A percentile compares a stretch with the other conserved stretches of the same genome.
These are phyloP conservation scores for Lepus oiostolus DNA, from an alignment of 2,797 vertebrate species.

Conservation along the genomic window DNA sequence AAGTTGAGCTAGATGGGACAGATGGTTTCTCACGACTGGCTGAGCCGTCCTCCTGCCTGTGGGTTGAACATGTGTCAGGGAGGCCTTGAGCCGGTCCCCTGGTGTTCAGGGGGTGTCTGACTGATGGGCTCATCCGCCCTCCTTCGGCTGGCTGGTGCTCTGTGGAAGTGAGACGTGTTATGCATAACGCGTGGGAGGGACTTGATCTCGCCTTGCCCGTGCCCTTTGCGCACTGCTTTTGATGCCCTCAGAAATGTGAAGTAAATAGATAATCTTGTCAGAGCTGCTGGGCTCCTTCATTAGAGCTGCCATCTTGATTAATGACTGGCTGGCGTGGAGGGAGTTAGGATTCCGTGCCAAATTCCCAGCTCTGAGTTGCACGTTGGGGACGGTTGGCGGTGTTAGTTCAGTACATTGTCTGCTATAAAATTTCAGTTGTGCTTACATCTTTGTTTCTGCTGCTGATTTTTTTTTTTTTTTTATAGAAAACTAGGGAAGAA, in stretches of 20 bases:
- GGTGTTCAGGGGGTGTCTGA: too few relatives aligned
- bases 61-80: too few relatives aligned
- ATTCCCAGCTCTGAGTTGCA: conserved; percentile 62
- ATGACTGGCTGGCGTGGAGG: conserved; percentile 77
- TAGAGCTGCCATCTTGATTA: conserved; percentile 83
- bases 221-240: conserved; percentile 22
- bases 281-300: conserved; percentile 75
- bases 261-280: conserved; percentile 82
- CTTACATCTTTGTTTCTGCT: conserved; percentile 62
- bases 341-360: conserved; percentile 75
- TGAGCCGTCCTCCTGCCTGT: neutral
- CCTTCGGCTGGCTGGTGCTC: too few relatives aligned
- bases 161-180: neutral
- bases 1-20: neutral
- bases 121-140: too few relatives aligned
- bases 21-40: neutral
- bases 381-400: conserved; percentile 69
- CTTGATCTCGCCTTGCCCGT: neutral
- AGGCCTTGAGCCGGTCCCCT: too few relatives aligned
- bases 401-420: conserved; percentile 12
- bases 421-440: conserved; percentile 45
- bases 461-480: neutral
- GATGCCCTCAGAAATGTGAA: neutral
- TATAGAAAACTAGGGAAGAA: conserved; percentile 84
- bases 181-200: neutral